A percentile compares a stretch with the other conserved stretches of the same genome.
These are phyloP conservation scores for Drosophila siamana DNA, from an alignment of 2,888 invertebrate genomes.

Conservation along the genomic window DNA sequence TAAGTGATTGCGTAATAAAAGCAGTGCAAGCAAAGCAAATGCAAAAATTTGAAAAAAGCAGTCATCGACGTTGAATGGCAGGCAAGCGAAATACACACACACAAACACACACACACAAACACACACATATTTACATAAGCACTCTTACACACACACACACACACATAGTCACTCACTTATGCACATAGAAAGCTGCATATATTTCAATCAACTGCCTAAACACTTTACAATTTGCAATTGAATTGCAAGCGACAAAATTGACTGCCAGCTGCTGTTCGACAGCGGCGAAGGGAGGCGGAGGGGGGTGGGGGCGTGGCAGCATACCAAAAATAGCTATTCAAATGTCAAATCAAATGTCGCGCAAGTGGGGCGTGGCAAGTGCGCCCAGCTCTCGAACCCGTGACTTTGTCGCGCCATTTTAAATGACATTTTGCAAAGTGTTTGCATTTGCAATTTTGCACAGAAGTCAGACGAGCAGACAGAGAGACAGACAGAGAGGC, in stretches of 20 bases:
- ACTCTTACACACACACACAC: background rate
- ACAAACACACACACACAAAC: constrained; percentile 1
- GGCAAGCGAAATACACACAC: background rate
- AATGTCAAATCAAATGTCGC: constrained; percentile 77
- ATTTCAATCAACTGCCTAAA: constrained; percentile 75
- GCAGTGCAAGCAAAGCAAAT: constrained; percentile 25
- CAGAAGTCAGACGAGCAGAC: background rate
- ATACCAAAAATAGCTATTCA: constrained; percentile 65
- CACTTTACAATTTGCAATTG: constrained; percentile 56
- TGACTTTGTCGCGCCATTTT: constrained; percentile 60
- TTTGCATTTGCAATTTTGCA: constrained; percentile 49
- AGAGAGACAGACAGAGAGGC: background rate
- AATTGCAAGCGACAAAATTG: constrained; percentile 64
- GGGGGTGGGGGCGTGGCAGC: constrained; percentile 13
- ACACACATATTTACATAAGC: background rate
- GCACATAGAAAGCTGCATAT: constrained; percentile 27
- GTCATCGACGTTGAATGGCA: constrained; percentile 18
- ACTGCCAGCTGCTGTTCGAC: constrained; percentile 53
- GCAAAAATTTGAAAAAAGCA: constrained; percentile 30
- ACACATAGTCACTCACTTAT: constrained; percentile 3
- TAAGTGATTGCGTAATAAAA: background rate
- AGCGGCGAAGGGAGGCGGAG: background rate
- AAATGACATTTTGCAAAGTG: constrained; percentile 66
- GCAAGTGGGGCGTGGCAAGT: constrained; percentile 22
- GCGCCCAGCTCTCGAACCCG: constrained; percentile 13